These are phyloP conservation scores for Dermatemys mawii DNA, from an alignment of 2,113 vertebrate genomes.

Conservation along the genomic window DNA sequence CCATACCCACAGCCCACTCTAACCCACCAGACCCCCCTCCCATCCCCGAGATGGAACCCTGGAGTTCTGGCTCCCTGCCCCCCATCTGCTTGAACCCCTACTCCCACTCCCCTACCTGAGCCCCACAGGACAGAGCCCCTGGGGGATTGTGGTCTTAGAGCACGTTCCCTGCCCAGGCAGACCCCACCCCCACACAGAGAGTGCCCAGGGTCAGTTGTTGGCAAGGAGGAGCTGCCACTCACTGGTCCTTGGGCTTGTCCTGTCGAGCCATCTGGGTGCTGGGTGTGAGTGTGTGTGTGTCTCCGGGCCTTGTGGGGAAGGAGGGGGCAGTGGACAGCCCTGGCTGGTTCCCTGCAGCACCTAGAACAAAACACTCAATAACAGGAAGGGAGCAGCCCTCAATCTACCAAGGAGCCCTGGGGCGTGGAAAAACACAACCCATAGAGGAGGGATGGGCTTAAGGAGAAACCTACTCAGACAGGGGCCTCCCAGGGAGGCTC, in stretches of 20 bases:
- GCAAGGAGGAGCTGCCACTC: neutral
- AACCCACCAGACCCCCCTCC: neutral
- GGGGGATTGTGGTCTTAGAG: neutral
- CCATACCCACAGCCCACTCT: constrained; percentile 26
- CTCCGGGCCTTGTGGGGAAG: too few species aligned
- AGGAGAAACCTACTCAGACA: neutral
- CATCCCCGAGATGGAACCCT: neutral
- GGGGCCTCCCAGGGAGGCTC: neutral
- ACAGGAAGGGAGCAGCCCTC: fast-evolving
- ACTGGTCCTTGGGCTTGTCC: neutral
- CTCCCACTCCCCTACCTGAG: constrained; percentile 17
- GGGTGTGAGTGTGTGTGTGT: too few species aligned
- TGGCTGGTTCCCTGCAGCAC: neutral
- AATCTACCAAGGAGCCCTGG: fast-evolving
- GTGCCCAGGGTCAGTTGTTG: neutral
- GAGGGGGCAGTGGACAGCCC: neutral
- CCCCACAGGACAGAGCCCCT: neutral
- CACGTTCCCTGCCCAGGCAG: neutral
- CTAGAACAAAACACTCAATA: fast-evolving
- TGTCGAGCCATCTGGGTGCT: neutral
- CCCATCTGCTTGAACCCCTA: neutral
- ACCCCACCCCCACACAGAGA: too few species aligned
- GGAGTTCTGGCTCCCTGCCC: neutral
- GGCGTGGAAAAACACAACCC: neutral
- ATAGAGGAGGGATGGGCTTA: neutral